Conservation (phyloP, 2,888 invertebrate species). For the Drosophila mimica region DNA sequence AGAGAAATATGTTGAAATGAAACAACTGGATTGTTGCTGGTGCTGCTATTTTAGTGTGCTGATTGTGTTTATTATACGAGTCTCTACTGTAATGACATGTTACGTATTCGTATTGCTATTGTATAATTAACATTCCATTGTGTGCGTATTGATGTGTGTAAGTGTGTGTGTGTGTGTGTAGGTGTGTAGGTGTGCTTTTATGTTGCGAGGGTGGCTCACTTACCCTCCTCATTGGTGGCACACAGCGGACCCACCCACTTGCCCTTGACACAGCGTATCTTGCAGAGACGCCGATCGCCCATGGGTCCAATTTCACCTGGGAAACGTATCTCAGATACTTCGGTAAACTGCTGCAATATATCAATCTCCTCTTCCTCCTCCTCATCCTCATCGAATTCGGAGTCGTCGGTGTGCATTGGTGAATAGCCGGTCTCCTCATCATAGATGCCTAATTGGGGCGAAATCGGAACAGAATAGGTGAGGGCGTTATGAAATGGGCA, state of each 20-base stretch:
- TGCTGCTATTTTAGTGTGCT: conserved; percentile 57
- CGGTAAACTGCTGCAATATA: conserved; percentile 84
- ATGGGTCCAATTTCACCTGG: conserved; percentile 91
- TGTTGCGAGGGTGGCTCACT: conserved; percentile 71
- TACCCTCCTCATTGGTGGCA: conserved; percentile 90
- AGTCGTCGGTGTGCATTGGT: conserved; percentile 83
- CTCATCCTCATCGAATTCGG: conserved; percentile 83
- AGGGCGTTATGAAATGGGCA: conserved; percentile 79
- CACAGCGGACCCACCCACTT: conserved; percentile 94
- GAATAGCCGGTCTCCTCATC: conserved; percentile 84
- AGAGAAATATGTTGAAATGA: conserved; percentile 56
- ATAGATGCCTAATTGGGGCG: conserved; percentile 75
- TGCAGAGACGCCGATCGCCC: conserved; percentile 90
- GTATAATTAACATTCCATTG: conserved; percentile 58
- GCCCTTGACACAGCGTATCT: conserved; percentile 93
- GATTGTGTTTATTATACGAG: conserved; percentile 63
- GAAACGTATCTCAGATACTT: conserved; percentile 86
- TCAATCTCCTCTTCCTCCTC: conserved; percentile 84
- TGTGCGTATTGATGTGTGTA: conserved; percentile 36
- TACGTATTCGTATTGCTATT: conserved; percentile 50
- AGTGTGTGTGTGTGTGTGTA: conserved; percentile 19
- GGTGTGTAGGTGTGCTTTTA: conserved; percentile 19
- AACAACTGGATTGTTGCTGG: conserved; percentile 70
- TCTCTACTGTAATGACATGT: conserved; percentile 64
- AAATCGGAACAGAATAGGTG: conserved; percentile 74